A percentile compares a stretch with the other conserved stretches of the same genome.
These are phyloP conservation scores for Ceraclea dissimilis DNA, from an alignment of 2,888 invertebrate genomes.

Conservation along the genomic window DNA sequence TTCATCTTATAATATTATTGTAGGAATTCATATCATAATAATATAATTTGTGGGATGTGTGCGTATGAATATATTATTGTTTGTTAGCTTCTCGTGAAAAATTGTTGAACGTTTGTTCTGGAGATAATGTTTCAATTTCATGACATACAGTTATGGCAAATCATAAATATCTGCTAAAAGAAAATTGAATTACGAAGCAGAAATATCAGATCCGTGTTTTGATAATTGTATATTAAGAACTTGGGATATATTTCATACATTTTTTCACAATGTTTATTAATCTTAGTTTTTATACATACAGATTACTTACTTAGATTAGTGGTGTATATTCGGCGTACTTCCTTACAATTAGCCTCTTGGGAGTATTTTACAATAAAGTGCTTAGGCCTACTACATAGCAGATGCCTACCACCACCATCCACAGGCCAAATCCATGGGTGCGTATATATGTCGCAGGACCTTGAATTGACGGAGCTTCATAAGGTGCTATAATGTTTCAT, in stretches of 20 bases:
- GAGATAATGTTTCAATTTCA: background rate
- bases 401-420: too few relatives aligned
- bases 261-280: background rate
- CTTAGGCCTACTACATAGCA: too few relatives aligned
- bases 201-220: background rate
- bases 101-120: background rate
- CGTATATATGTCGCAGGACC: too few relatives aligned
- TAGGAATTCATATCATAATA: background rate
- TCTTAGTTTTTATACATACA: background rate
- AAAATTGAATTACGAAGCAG: background rate
- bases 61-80: background rate
- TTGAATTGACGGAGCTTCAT: too few relatives aligned
- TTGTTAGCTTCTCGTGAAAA: background rate
- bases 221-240: background rate
- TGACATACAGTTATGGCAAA: conserved; percentile 1
- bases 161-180: background rate
- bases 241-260: background rate
- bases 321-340: too few relatives aligned
- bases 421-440: too few relatives aligned
- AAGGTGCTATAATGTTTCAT: too few relatives aligned
- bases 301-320: too few relatives aligned
- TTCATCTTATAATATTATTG: background rate
- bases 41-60: background rate
- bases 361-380: too few relatives aligned
- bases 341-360: too few relatives aligned